These are phyloP conservation scores for Uropetala carovei DNA, from an alignment of 2,888 invertebrate species.

Conservation along the genomic window DNA sequence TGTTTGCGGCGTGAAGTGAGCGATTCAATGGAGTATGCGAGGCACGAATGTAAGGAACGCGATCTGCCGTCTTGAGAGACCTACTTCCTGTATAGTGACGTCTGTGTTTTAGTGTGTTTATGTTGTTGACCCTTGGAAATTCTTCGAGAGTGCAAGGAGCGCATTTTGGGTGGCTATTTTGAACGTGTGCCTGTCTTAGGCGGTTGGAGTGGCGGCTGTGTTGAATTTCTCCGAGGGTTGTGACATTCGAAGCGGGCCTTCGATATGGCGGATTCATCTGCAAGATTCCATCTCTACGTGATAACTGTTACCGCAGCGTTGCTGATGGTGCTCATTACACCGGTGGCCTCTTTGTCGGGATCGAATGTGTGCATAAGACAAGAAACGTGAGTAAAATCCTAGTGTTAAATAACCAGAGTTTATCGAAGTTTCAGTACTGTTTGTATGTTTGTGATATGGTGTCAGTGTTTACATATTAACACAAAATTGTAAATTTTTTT, in stretches of 20 bases:
- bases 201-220: neutral
- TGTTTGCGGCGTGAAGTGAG: too few relatives aligned
- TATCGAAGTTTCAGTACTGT: too few relatives aligned
- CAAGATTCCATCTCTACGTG: neutral
- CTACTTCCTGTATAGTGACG: conserved; percentile 37
- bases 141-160: too few relatives aligned
- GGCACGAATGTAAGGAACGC: too few relatives aligned
- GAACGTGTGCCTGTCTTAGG: neutral
- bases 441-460: too few relatives aligned
- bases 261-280: conserved; percentile 1
- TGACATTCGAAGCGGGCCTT: neutral
- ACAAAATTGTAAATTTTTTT: too few relatives aligned
- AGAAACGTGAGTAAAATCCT: conserved; percentile 81
- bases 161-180: neutral
- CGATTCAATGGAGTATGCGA: too few relatives aligned
- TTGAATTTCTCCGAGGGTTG: conserved; percentile 3
- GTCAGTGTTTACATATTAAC: too few relatives aligned
- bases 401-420: neutral
- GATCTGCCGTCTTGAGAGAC: neutral
- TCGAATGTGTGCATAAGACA: conserved; percentile 88
- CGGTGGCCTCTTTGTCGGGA: conserved; percentile 78
- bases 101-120: conserved; percentile 11
- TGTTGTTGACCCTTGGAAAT: neutral
- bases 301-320: neutral
- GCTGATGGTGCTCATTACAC: neutral